These are phyloP conservation scores for Stenoptilia bipunctidactyla DNA, from an alignment of 2,888 invertebrate genomes.

Conservation along the genomic window DNA sequence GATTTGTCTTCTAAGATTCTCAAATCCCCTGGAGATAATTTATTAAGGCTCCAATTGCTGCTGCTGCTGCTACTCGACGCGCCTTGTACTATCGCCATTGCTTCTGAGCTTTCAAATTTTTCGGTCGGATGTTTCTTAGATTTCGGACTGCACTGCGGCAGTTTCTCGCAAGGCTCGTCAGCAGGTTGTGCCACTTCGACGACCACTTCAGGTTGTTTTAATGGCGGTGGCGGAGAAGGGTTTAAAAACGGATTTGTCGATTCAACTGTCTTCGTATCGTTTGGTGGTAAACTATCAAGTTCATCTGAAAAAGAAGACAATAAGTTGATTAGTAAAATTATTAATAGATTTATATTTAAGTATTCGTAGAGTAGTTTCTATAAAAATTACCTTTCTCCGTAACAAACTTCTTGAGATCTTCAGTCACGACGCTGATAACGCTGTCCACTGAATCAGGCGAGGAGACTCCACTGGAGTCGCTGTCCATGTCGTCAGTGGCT, in stretches of 20 bases:
- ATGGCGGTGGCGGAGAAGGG: constrained; percentile 32
- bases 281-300: constrained; percentile 12
- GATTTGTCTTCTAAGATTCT: constrained; percentile 59
- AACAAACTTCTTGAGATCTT: constrained; percentile 64
- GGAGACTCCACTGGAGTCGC: constrained; percentile 89
- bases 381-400: constrained; percentile 50
- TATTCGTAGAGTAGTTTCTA: too few species aligned
- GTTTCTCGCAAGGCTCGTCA: constrained; percentile 78
- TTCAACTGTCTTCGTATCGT: constrained; percentile 28
- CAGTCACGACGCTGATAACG: constrained; percentile 83
- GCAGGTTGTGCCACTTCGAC: constrained; percentile 76
- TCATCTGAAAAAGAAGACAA: constrained; percentile 32
- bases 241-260: constrained; percentile 18
- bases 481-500: constrained; percentile 90
- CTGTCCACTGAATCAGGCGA: constrained; percentile 90
- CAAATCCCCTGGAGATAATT: constrained; percentile 61
- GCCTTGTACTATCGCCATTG: constrained; percentile 57
- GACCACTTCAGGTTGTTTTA: constrained; percentile 73
- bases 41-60: constrained; percentile 67
- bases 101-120: constrained; percentile 58
- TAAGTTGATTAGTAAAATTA: neutral
- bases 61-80: constrained; percentile 65
- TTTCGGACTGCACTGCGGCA: constrained; percentile 74
- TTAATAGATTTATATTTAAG: too few species aligned
- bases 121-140: constrained; percentile 63